Evolutionary conservation across 2,113 vertebrate species (phyloP).

Genomic region (Charadrius vociferus): DNA sequence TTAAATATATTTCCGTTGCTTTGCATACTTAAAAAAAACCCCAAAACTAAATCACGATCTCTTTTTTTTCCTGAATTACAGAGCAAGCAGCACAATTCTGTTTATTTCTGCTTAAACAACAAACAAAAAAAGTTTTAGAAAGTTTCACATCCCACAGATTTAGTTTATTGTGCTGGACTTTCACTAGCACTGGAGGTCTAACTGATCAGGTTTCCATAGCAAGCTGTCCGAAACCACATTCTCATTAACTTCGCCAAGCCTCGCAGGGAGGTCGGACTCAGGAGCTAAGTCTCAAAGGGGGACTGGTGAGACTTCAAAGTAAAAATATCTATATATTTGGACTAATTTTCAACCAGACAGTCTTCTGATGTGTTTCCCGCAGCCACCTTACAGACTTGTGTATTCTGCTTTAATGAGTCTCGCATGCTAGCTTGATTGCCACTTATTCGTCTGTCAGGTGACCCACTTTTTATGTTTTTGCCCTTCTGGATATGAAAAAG

Average conservation of each 20-base stretch:
- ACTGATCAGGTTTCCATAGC: neutral
- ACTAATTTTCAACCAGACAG: neutral
- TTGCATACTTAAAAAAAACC: neutral
- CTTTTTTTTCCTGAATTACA: neutral
- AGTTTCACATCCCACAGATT: neutral
- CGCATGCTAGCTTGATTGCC: neutral
- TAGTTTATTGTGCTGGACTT: neutral
- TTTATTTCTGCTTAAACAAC: neutral
- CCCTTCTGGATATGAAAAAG: neutral
- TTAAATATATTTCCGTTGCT: neutral
- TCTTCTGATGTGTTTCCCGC: neutral
- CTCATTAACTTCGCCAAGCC: neutral
- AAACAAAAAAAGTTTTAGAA: neutral
- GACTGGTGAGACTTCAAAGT: neutral
- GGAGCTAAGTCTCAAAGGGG: neutral
- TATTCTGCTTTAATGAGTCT: neutral
- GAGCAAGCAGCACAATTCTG: neutral
- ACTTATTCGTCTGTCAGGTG: neutral
- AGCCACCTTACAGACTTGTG: neutral
- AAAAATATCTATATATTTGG: neutral
- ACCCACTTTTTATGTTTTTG: neutral
- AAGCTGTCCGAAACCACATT: neutral
- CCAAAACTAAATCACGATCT: neutral
- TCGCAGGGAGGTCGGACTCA: fast-evolving
- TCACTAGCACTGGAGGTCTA: neutral